phyloP scores from a whole-genome alignment of 2,888 invertebrate species.

The Lysandra coridon region DNA sequence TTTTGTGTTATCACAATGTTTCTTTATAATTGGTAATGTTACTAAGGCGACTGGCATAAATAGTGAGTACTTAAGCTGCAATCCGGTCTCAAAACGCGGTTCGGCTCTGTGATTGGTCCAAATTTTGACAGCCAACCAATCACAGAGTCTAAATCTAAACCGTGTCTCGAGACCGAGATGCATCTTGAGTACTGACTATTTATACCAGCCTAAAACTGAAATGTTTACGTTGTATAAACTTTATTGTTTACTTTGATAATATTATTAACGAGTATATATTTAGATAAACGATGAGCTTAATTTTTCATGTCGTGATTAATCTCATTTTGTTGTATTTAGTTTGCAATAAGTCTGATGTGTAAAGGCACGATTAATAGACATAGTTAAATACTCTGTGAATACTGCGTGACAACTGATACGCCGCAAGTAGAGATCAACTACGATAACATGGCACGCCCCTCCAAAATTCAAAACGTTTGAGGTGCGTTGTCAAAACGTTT shows the following conservation, averaged over 20 bases:
- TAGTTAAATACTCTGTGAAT: not conserved
- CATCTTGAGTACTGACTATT: no score
- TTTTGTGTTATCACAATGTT: slow-evolving; percentile 3
- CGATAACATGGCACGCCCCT: no score
- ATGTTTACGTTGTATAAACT: not conserved
- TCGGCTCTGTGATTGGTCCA: no score
- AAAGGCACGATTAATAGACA: not conserved
- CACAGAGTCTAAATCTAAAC: no score
- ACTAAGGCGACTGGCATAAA: not conserved
- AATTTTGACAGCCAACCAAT: no score
- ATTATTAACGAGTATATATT: not conserved
- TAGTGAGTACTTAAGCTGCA: no score
- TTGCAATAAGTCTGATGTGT: slow-evolving; percentile 10
- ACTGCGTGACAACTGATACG: not conserved
- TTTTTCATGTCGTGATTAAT: not conserved
- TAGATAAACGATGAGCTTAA: not conserved
- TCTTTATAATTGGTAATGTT: not conserved
- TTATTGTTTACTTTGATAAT: not conserved
- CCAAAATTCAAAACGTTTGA: no score
- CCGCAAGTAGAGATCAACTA: not conserved
- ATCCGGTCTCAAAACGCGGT: no score
- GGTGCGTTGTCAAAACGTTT: no score
- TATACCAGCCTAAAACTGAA: not conserved
- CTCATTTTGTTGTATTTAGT: slow-evolving; percentile 8
- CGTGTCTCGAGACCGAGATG: no score